Conservation (phyloP, 2,888 invertebrate species). For the Caenorhabditis sp. region DNA sequence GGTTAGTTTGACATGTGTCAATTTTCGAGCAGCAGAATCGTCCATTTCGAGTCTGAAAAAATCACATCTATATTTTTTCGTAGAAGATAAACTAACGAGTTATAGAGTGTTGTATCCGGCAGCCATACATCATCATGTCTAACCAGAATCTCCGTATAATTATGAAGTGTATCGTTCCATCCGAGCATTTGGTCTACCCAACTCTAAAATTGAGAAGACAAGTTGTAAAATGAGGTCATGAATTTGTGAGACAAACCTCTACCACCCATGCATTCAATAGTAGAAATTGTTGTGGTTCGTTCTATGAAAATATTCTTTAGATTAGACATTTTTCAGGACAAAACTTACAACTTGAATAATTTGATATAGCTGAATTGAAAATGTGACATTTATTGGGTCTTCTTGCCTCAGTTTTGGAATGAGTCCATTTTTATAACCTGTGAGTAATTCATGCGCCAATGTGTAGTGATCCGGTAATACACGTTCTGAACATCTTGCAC, state of each 20-base stretch:
- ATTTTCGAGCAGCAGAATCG: slow-evolving; percentile 19
- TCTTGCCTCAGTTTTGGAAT: slow-evolving; percentile 30
- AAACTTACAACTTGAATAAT: slow-evolving; percentile 49
- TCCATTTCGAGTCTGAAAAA: slow-evolving; percentile 37
- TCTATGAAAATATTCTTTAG: slow-evolving; percentile 17
- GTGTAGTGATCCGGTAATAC: slow-evolving; percentile 32
- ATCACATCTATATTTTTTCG: too few relatives aligned
- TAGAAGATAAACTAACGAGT: slow-evolving; percentile 43
- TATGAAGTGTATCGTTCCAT: slow-evolving; percentile 40
- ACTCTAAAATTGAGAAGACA: slow-evolving; percentile 18
- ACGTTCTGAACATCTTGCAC: not conserved
- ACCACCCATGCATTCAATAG: slow-evolving; percentile 49
- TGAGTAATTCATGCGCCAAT: slow-evolving; percentile 33
- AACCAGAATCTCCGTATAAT: slow-evolving; percentile 41
- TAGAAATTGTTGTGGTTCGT: slow-evolving; percentile 49
- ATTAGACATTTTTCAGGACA: not conserved
- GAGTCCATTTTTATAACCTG: slow-evolving; percentile 34
- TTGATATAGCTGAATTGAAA: slow-evolving; percentile 44
- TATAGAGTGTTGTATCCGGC: slow-evolving; percentile 48
- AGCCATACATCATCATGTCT: slow-evolving; percentile 43
- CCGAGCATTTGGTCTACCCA: slow-evolving; percentile 49
- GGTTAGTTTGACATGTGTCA: slow-evolving; percentile 33
- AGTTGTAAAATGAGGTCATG: not conserved
- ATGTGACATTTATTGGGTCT: slow-evolving; percentile 34
- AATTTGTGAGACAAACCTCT: slow-evolving; percentile 22